Conservation (phyloP, 2,888 invertebrate genomes). For the Heliconius charithonia region DNA sequence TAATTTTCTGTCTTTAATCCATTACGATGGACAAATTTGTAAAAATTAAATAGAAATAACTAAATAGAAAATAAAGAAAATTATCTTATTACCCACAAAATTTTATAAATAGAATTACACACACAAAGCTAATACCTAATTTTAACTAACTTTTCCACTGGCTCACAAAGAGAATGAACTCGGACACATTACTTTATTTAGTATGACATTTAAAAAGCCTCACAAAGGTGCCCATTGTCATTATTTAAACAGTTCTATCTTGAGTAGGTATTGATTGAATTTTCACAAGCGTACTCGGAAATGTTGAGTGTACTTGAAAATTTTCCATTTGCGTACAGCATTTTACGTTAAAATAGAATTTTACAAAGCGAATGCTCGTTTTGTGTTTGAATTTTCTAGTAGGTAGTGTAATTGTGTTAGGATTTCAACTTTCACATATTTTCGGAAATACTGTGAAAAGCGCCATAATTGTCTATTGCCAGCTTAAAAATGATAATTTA, state of each 20-base stretch:
- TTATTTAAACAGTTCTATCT: constrained; percentile 12
- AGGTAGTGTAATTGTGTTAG: neutral
- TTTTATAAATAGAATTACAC: too few species aligned
- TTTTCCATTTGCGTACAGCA: constrained; percentile 2
- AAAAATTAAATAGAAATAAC: too few species aligned
- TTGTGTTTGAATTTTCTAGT: constrained; percentile 3
- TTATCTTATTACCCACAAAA: too few species aligned
- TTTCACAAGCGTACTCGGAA: neutral
- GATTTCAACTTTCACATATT: neutral
- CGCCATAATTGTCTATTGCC: neutral
- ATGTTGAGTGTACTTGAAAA: constrained; percentile 14
- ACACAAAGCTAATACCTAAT: too few species aligned
- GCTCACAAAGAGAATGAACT: neutral
- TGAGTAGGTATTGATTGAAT: constrained; percentile 5
- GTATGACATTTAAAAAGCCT: neutral
- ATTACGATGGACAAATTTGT: too few species aligned
- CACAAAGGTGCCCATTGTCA: neutral
- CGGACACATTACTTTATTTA: neutral
- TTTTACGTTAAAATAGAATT: constrained; percentile 5
- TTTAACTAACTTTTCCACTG: neutral
- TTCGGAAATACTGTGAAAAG: neutral
- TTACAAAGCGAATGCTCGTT: neutral
- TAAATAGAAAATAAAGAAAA: too few species aligned
- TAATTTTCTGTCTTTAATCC: too few species aligned
- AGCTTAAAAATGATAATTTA: neutral